Evolutionary conservation across 2,113 vertebrate genomes (phyloP), one percentile per base, ranked within the genome.

Genomic region (Mugil cephalus): DNA sequence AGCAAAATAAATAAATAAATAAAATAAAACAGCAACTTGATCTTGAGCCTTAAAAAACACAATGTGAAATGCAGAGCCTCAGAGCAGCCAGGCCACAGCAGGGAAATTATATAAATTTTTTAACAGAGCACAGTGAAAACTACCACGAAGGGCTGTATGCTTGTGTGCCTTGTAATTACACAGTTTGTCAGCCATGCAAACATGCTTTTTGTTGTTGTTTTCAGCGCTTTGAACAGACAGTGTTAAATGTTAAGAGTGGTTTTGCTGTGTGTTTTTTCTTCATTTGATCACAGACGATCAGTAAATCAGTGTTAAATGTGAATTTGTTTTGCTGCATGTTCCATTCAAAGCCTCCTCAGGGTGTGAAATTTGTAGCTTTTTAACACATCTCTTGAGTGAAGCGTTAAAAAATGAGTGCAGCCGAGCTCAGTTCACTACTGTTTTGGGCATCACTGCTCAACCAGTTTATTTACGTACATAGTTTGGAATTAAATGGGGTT

Each of bases 261-360:
- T 80, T 70, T 58, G 52, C 14, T 52, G 50, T 30, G 53, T 50
- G 19, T 56, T 18, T 66, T 42, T 63, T 47, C 63, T 43, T 47
- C 36, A 42, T 82, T 73, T 77, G 43, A 77, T 77, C 62, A 19
- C 45, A 62, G 10, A 60, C 34, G 24, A 63, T 82, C 50, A 69
- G 58, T 40, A 24, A 38, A 17, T 58, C 21, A 1, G 15, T 18
- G 39, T 63, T 34, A 58, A 63, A 40, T 39, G 45, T 21, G 67
- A 43, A 45, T 45, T 71, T 50, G 24, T 55, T 75, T 61, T 69
- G 51, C 19, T 50, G 42, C 43, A 45, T 8, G 40, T 21, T 50
- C 10, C 1, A 11, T 30, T 61, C 12, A 8, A 1, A 46, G 15
- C 30, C 30, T 9, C 38, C 50, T 63, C 59, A 18, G 59, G 48